These are phyloP conservation scores for Nyleta sp. DNA, from an alignment of 2,888 invertebrate genomes.

Conservation along the genomic window DNA sequence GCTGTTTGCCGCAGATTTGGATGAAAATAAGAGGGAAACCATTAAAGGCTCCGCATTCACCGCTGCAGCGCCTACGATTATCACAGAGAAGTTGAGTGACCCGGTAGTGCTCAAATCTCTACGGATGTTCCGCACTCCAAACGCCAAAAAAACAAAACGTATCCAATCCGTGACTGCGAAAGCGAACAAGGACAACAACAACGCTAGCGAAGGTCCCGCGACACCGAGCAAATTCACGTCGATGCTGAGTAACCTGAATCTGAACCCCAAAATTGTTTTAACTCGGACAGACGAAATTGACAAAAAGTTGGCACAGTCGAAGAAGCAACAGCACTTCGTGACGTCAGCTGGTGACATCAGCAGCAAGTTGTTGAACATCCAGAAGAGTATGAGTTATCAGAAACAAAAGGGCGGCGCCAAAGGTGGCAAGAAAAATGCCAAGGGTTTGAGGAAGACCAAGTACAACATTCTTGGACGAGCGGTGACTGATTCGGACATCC, in stretches of 20 bases:
- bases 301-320: slow-evolving; percentile 71
- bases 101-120: slow-evolving; percentile 84
- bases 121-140: slow-evolving; percentile 83
- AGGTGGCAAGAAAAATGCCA: slow-evolving; percentile 30
- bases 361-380: slow-evolving; percentile 77
- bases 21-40: slow-evolving; percentile 80
- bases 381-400: slow-evolving; percentile 77
- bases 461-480: slow-evolving; percentile 76
- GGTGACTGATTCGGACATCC: slow-evolving; percentile 78
- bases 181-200: slow-evolving; percentile 70
- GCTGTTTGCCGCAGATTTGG: slow-evolving; percentile 79
- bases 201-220: slow-evolving; percentile 60
- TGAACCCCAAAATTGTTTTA: slow-evolving; percentile 82
- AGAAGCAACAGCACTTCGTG: slow-evolving; percentile 74
- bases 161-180: slow-evolving; percentile 70
- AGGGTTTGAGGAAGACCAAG: slow-evolving; percentile 71
- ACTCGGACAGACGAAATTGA: slow-evolving; percentile 79
- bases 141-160: slow-evolving; percentile 74
- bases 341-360: slow-evolving; percentile 74
- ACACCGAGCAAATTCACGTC: slow-evolving; percentile 76
- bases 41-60: slow-evolving; percentile 79
- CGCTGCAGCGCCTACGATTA: slow-evolving; percentile 77
- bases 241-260: slow-evolving; percentile 81
- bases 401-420: slow-evolving; percentile 71
- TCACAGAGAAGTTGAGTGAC: slow-evolving; percentile 82